Evolutionary conservation across 2,797 vertebrate genomes (phyloP), one percentile per base, ranked within the genome.

Genomic region (Trachurus trachurus): DNA sequence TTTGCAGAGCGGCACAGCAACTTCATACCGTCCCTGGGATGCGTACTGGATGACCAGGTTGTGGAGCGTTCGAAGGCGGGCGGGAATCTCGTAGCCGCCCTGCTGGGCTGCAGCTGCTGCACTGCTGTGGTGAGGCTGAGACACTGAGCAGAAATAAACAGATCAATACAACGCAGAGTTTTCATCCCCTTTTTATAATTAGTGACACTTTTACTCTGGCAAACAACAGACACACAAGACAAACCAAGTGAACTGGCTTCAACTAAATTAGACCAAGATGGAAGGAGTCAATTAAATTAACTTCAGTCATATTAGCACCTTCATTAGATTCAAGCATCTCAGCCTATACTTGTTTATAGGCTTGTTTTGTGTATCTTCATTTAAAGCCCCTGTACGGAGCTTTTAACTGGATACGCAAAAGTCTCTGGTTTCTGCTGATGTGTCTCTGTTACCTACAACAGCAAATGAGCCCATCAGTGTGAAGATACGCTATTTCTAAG

Each of bases 31-130:
- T 8, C 97, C 96, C 92, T 97, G 97, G 0, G 96, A 95, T 0
- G 96, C 97, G 0, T 98, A 97, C 94, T 98, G 97, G 92, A 97
- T 96, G 59, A 97, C 97, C 17, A 98, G 94, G 93, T 97, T 97
- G 94, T 98, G 97, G 42, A 98, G 94, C 0, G 97, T 97, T 19
- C 96, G 91, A 0, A 98, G 95, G 29, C 97, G 96, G 2, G 96
- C 96, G 0, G 97, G 97, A 73, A 98, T 97, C 93, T 98, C 97
- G 1, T 97, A 98, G 31, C 96, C 97, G 0, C 96, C 96, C 76
- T 97, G 97, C 84, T 97, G 96, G 0, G 96, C 96, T 0, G 95
- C 96, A 0, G 93, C 94, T 0, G 83, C 93, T 0, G 90, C 93
- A 4, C 94, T 95, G 78, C 40, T 94, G 90, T 83, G 94, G 66